Percentiles rank a stretch among this genome's conserved stretches.
phyloP scores from a whole-genome alignment of 1,140 invertebrate genomes.

The Lamellibrachia luymesi region DNA sequence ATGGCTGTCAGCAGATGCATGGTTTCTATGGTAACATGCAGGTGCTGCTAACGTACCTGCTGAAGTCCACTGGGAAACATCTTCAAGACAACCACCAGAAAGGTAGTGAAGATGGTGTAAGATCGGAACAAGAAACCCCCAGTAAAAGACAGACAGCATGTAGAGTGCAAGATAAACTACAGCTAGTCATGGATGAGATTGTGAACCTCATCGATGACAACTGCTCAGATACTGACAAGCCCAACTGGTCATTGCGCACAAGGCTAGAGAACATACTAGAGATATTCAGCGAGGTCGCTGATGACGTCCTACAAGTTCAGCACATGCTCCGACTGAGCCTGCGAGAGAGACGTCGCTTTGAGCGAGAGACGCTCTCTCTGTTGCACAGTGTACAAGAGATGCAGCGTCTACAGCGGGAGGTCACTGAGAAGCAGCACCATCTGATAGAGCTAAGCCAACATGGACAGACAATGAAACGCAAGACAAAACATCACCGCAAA shows the following conservation, averaged over 20 bases:
- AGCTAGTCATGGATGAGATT: not conserved
- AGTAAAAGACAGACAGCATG: not conserved
- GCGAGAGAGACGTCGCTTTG: not conserved
- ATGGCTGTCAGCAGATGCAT: slow-evolving; percentile 15
- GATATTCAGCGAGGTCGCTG: not conserved
- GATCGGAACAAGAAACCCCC: not conserved
- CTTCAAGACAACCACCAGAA: not conserved
- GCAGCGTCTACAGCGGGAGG: slow-evolving; percentile 13
- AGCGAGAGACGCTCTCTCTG: slow-evolving; percentile 16
- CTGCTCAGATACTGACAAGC: not conserved
- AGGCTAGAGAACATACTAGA: not conserved
- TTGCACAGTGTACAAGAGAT: slow-evolving; percentile 8
- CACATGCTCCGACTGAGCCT: not conserved
- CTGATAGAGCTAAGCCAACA: slow-evolving; percentile 10
- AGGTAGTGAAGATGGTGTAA: not conserved
- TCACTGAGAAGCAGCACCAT: slow-evolving; percentile 18
- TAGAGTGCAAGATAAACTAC: slow-evolving; percentile 11
- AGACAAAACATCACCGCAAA: slow-evolving; percentile 18
- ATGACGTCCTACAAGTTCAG: not conserved
- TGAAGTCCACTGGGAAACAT: not conserved
- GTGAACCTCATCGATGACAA: not conserved
- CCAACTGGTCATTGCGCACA: not conserved
- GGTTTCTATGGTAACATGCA: slow-evolving; percentile 20
- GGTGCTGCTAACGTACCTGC: slow-evolving; percentile 7
- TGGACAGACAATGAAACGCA: slow-evolving; percentile 9